Base-by-base conservation (phyloP, 2,113 vertebrate species). In the Anarhynchus alexandrinus region DNA sequence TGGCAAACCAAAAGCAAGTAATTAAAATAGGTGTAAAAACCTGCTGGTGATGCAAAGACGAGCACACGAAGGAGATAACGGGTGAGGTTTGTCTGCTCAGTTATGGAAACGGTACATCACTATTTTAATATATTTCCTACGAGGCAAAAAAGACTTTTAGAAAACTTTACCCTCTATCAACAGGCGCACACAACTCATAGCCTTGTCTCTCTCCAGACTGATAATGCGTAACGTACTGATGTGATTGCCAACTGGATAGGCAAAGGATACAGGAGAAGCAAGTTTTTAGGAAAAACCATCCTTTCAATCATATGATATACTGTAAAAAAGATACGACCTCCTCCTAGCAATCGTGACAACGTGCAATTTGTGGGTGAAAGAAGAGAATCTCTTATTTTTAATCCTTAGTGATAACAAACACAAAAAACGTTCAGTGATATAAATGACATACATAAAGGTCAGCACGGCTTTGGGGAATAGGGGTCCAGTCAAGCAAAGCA, bases 391-490 rank as follows among this genome's bases (percentile, higher is more conserved):
- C 23, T 77, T 52, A 10, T 5, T 21, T 78, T 30, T 12, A 81
- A 58, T 54, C 43, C 81, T 52, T 19, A 29, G 52, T 20, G 42
- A 36, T 32, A 25, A 83, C 18, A 7, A n/a, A 80, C 1, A 9
- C 10, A 71, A 9, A 30, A 62, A 42, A 57, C 0, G 9, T 42
- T 80, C 57, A 5, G 11, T 5, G 43, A 7, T 52, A 43, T 12
- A 84, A 90, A 83, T 30, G 55, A 36, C 47, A 58, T 18, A 88
- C 51, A 7, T 27, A 90, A 93, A 96, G 90, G 94, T 74, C 79
- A 94, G 80, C 72, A 27, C 4, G 30, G 71, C 71, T 94, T 62
- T 82, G 70, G 86, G 91, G 78, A 88, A 12, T 5, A 52, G 73
- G 4, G 26, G 59, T 61, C 70, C 73, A 74, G 93, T 51, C 81